These are phyloP conservation scores for Pecten maximus DNA, from an alignment of 2,888 invertebrate genomes.

Conservation along the genomic window DNA sequence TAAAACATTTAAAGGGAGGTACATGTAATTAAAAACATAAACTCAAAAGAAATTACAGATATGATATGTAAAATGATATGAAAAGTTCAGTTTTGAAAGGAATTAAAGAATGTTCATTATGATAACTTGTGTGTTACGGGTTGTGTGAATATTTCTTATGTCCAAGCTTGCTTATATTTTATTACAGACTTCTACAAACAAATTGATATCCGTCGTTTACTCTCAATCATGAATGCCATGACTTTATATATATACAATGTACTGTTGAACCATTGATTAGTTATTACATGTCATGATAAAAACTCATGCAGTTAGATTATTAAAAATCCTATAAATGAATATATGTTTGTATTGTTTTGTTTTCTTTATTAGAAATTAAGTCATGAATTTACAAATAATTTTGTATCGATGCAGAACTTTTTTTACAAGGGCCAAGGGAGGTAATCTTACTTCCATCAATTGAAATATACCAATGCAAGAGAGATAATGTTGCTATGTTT, in stretches of 20 bases:
- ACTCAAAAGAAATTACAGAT: neutral
- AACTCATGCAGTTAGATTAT: neutral
- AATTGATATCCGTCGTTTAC: neutral
- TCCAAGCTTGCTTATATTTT: neutral
- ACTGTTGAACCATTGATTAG: neutral
- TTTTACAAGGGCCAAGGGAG: too few species aligned
- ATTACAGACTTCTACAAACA: neutral
- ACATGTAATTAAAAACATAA: too few species aligned
- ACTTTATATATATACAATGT: neutral
- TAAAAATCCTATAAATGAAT: conserved; percentile 1
- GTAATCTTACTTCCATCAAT: too few species aligned
- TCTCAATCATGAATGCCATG: neutral
- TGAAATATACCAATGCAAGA: too few species aligned
- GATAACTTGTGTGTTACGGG: neutral
- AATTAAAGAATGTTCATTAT: neutral
- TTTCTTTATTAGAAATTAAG: too few species aligned
- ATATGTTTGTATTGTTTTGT: neutral
- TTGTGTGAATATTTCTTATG: neutral
- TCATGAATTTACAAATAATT: too few species aligned
- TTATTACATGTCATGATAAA: neutral
- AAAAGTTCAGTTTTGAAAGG: neutral
- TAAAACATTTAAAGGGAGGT: too few species aligned
- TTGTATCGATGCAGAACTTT: too few species aligned
- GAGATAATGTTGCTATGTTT: too few species aligned
- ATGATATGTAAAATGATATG: neutral